Evolutionary conservation across 2,797 vertebrate species (phyloP), one percentile per base, ranked within the genome.

Genomic region (Phoebastria nigripes): DNA sequence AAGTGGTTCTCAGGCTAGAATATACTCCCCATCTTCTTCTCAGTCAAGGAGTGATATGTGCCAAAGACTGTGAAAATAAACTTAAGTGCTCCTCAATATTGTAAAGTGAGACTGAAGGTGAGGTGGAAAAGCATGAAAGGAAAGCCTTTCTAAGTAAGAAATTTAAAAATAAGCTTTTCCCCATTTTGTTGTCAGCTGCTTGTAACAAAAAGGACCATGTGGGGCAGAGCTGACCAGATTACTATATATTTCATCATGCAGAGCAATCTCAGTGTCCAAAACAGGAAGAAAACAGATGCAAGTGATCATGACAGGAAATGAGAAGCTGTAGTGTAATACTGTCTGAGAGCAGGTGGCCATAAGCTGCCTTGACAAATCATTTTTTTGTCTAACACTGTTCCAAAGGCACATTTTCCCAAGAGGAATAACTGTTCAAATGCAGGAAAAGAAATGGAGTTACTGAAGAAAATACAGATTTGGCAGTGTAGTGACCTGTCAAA

Each of bases 271-370:
- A 41, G 72, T n/a, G 90, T 92, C 52, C 73, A 78, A 95, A 94
- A 71, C 26, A 37, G 33, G 61, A 94, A 78, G 56, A 78, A 95
- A 95, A 81, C 90, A 94, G 69, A 96, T 92, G 86, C 22, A 83
- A 92, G 73, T 78, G 72, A 90, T 92, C 76, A 86, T 92, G 92
- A 81, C n/a, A 91, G 73, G 69, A 93, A 94, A 95, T 87, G 61
- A 90, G 90, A 83, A 90, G 47, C 69, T 92, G 65, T 71, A 95
- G 52, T 63, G 41, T 49, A 93, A 81, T 59, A 61, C 18, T 87
- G 76, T 24, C 56, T 94, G 80, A 94, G 65, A 95, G 83, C 86
- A 90, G 72, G 92, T 87, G 80, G 61, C 37, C 58, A 49, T 94
- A 95, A 94, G 65, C 47, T 78, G 56, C 69, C 80, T 94, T 81